Base-by-base conservation (phyloP, 1,140 invertebrate species). In the Drosophila parvula region DNA sequence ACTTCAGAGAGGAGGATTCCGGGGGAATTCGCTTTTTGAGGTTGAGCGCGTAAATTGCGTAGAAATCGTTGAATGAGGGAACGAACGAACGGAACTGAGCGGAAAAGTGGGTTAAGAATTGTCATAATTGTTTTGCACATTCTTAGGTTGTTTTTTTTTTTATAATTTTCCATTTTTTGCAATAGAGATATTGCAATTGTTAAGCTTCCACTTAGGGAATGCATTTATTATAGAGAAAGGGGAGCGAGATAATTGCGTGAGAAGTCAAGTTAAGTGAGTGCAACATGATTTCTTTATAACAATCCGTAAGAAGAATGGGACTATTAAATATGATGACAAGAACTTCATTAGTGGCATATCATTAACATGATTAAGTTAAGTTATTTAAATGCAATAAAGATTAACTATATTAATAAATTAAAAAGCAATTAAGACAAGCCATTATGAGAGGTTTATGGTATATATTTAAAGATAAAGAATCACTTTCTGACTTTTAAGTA, bases 31-130 rank as follows among this genome's bases (percentile, higher is more conserved):
- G 36, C 62, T 62, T 70, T 83, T 84, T 85, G 71, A 78, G 60
- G 56, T 64, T 85, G 75, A 36, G 32, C 65, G 67, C 58, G 67
- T 61, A 79, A 84, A 85, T 88, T 82, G 75, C 75, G 76, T 73
- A 73, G 58, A 81, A 86, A 88, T 85, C 63, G 45, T 59, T 38
- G 64, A 36, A 70, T 0, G n/a, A 41, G 51, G 65, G 50, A 53
- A 56, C 32, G 7, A 36, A 32, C 38, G 65, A 70, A 70, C 65
- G 50, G 41, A 48, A 58, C 55, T 61, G 40, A 51, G 18, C 47
- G 32, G 28, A 86, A 38, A 88, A 83, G 71, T 86, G 50, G 82
- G 84, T 86, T 83, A 88, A 79, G 79, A 88, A 86, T 86, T 83
- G 83, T 79, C 71, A 86, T 86, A 86, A 88, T 86, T 79, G 83